Evolutionary conservation across 2,797 vertebrate genomes (phyloP), one percentile per base, ranked within the genome.

Genomic region (Orestias chungarensis): DNA sequence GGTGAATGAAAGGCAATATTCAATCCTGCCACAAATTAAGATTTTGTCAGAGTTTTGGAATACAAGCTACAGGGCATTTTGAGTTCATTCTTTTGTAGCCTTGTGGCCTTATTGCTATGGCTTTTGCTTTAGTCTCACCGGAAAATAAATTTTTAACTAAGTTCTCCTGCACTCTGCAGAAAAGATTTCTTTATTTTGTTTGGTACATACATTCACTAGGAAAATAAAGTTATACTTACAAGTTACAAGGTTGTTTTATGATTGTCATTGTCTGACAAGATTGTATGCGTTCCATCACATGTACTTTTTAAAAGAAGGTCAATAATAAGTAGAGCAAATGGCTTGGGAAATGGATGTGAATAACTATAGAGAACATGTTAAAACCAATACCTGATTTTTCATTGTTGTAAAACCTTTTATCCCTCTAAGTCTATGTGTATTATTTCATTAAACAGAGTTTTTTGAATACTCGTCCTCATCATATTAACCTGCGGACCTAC

Each of bases 1-100:
- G 3, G 12, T 71, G 72, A 74, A 55, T 82, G 71, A 82, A 88
- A 89, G 78, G 73, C 54, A 80, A 82, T 86, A 84, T 88, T 68
- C 74, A 71, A 57, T 11, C 20, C 57, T 73, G 76, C 67, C 40
- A 57, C 66, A 79, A 71, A 83, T 74, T 79, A 66, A 71, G 46
- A 76, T 20, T 57, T 80, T 66, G 54, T 66, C 25, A 50, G 46
- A 71, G 52, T 49, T 77, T 42, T 61, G 68, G 71, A 55, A n/a
- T 68, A 52, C 31, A 43, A 73, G 46, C 55, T 33, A 25, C 44
- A 68, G 75, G 49, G 71, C 65, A 43, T 75, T 76, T 78, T 68
- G 31, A 79, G 64, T 40, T 50, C 38, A 64, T 76, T 78, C 35
- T 49, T 54, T n/a, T 59, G 47, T 38, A 38, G 44, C 27, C 71